Percentiles rank a stretch among this genome's conserved stretches.
These are phyloP conservation scores for Pheosia gnoma DNA, from an alignment of 2,888 invertebrate genomes.

Conservation along the genomic window DNA sequence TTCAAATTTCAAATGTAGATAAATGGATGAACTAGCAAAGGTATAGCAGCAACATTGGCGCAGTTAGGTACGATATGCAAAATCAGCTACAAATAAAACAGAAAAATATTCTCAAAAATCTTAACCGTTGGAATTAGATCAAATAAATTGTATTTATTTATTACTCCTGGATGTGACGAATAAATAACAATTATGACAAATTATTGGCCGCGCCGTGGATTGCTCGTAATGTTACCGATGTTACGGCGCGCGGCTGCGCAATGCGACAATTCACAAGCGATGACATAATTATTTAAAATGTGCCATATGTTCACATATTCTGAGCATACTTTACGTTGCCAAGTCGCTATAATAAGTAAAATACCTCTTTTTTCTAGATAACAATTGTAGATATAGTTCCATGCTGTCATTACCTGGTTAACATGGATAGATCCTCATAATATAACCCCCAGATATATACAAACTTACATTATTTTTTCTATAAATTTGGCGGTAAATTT, in stretches of 20 bases:
- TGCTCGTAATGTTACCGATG: not conserved
- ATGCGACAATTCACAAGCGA: not conserved
- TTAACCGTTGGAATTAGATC: not conserved
- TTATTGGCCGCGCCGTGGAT: not conserved
- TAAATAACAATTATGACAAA: slow-evolving; percentile 2
- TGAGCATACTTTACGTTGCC: slow-evolving; percentile 5
- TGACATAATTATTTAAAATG: not conserved
- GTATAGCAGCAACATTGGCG: too few relatives aligned
- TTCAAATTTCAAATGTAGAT: too few relatives aligned
- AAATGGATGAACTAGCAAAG: too few relatives aligned
- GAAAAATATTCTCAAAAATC: not conserved
- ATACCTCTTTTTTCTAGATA: too few relatives aligned
- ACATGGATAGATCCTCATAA: too few relatives aligned
- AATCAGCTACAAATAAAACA: too few relatives aligned
- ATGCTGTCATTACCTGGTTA: too few relatives aligned
- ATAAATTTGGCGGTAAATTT: too few relatives aligned
- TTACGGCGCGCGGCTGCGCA: not conserved
- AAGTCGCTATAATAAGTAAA: slow-evolving; percentile 2
- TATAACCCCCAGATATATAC: too few relatives aligned
- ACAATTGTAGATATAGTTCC: too few relatives aligned
- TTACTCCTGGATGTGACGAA: not conserved
- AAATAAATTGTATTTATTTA: not conserved
- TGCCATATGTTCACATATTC: not conserved
- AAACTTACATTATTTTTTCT: too few relatives aligned
- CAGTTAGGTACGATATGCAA: too few relatives aligned